phyloP scores from a whole-genome alignment of 2,888 invertebrate genomes.

The Molanna angustata region DNA sequence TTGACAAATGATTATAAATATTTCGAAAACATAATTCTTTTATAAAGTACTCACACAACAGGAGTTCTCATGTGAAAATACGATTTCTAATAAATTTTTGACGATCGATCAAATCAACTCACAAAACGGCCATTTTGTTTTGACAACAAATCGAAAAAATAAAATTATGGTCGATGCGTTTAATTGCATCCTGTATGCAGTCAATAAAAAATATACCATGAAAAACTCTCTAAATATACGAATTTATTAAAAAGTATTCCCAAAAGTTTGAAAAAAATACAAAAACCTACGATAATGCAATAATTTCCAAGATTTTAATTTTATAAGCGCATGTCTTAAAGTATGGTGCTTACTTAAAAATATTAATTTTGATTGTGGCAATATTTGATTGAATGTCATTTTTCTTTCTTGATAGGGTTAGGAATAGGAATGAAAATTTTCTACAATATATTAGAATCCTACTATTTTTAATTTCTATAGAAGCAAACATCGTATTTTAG shows the following conservation, averaged over 20 bases:
- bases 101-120: constrained; percentile 30
- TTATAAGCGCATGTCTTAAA: too few species aligned
- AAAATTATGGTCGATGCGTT: not conserved
- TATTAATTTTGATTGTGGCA: too few species aligned
- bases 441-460: too few species aligned
- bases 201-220: not conserved
- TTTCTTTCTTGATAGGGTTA: too few species aligned
- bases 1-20: not conserved
- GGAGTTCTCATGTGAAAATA: constrained; percentile 21
- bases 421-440: too few species aligned
- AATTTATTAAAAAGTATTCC: not conserved
- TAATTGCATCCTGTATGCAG: too few species aligned
- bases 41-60: constrained; percentile 24
- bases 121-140: constrained; percentile 34
- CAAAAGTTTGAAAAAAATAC: not conserved
- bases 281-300: not conserved
- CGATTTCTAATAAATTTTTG: constrained; percentile 22
- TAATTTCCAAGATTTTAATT: not conserved
- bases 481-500: too few species aligned
- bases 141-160: constrained; percentile 29
- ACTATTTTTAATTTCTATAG: too few species aligned
- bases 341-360: too few species aligned
- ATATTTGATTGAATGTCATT: too few species aligned
- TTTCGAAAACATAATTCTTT: not conserved
- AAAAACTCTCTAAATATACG: not conserved